Conservation (phyloP, 2,113 vertebrate species). For the Plectropomus leopardus region DNA sequence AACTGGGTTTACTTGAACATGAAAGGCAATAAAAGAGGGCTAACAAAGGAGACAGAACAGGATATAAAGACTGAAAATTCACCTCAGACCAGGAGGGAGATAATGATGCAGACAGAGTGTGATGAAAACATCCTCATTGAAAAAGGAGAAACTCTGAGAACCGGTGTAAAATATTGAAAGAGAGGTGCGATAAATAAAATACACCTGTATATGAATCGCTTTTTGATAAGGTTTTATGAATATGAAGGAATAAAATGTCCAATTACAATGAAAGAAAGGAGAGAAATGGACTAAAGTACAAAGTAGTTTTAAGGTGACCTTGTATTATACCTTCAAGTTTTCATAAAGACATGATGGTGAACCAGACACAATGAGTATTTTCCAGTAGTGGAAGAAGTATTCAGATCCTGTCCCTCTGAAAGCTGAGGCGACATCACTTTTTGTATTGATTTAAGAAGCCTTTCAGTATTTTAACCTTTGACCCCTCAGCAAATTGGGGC, state of each 20-base stretch:
- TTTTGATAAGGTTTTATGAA: neutral
- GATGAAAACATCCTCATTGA: slow-evolving; percentile 36
- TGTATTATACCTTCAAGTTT: neutral
- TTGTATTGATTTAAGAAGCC: too few species aligned
- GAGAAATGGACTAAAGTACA: neutral
- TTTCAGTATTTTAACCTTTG: too few species aligned
- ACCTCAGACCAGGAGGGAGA: slow-evolving; percentile 51
- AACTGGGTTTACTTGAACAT: slow-evolving; percentile 37
- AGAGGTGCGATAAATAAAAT: neutral
- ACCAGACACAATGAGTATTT: too few species aligned
- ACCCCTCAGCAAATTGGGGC: too few species aligned
- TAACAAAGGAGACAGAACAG: slow-evolving; percentile 27
- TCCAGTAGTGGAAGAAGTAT: neutral
- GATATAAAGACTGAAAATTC: slow-evolving; percentile 25
- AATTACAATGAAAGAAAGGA: neutral
- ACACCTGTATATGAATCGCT: neutral
- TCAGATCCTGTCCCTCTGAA: too few species aligned
- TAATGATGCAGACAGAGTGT: slow-evolving; percentile 25
- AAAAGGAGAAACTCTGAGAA: neutral
- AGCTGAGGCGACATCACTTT: too few species aligned
- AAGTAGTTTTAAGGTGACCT: neutral
- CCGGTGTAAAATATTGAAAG: neutral
- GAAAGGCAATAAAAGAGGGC: slow-evolving; percentile 30
- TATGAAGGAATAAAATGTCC: neutral
- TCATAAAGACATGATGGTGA: neutral